Evolutionary conservation across 2,888 invertebrate species (phyloP).

Genomic region (Aleiodes leptofemur): DNA sequence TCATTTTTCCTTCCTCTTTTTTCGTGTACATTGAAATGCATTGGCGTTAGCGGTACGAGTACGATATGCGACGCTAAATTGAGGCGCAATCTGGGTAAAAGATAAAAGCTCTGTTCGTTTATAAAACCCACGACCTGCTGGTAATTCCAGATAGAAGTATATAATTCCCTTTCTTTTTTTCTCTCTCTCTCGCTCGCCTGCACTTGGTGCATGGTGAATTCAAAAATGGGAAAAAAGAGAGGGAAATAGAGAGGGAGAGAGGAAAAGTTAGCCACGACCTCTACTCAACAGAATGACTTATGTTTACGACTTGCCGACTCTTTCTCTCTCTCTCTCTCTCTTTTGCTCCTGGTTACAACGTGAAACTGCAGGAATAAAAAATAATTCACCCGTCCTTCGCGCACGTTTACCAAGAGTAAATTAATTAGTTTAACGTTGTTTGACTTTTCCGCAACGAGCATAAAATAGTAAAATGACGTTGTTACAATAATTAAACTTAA

Average conservation of each 20-base stretch:
- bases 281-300: too few relatives aligned
- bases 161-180: slow-evolving; percentile 17
- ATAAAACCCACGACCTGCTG: slow-evolving; percentile 55
- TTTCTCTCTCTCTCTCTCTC: too few relatives aligned
- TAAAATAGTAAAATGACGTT: too few relatives aligned
- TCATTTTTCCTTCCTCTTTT: slow-evolving; percentile 1
- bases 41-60: slow-evolving; percentile 7
- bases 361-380: too few relatives aligned
- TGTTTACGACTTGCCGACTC: too few relatives aligned
- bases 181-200: not conserved
- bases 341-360: too few relatives aligned
- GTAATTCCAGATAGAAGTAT: slow-evolving; percentile 54
- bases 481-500: too few relatives aligned
- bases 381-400: too few relatives aligned
- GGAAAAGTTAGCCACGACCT: not conserved
- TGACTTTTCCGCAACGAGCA: too few relatives aligned
- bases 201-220: slow-evolving; percentile 23
- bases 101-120: slow-evolving; percentile 63
- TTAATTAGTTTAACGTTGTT: too few relatives aligned
- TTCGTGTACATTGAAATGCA: slow-evolving; percentile 28
- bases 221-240: not conserved
- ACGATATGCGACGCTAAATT: slow-evolving; percentile 56
- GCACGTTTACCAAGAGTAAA: too few relatives aligned
- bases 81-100: slow-evolving; percentile 59
- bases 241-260: not conserved